These are phyloP conservation scores for Shinisaurus crocodilurus DNA, from an alignment of 2,113 vertebrate species.

Conservation along the genomic window DNA sequence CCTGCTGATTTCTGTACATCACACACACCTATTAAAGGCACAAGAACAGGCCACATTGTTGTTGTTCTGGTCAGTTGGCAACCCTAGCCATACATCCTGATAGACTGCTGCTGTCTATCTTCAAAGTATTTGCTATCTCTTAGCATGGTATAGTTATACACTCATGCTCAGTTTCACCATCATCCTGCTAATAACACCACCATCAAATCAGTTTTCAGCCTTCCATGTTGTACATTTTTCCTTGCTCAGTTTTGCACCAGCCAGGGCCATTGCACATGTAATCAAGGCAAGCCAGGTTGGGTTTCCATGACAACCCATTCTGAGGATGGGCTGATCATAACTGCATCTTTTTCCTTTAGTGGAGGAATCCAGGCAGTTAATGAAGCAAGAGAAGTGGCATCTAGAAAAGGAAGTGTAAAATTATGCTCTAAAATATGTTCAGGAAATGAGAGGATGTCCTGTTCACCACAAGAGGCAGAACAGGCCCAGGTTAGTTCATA, in stretches of 20 bases:
- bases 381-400: constrained; percentile 8
- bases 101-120: not conserved
- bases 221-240: not conserved
- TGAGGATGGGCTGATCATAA: not conserved
- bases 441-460: rapidly evolving
- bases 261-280: not conserved
- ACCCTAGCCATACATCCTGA: not conserved
- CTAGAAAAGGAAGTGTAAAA: not conserved
- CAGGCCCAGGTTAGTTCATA: not conserved
- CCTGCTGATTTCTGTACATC: not conserved
- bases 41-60: not conserved
- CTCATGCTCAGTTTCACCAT: not conserved
- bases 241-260: not conserved
- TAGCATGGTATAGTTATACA: not conserved
- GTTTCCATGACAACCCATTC: constrained; percentile 32
- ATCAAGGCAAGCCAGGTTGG: constrained; percentile 7
- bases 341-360: not conserved
- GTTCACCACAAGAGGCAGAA: not conserved
- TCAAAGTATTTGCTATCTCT: not conserved
- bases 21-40: not conserved
- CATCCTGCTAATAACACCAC: not conserved
- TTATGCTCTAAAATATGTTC: not conserved
- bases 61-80: not conserved
- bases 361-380: constrained; percentile 11
- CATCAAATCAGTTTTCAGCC: not conserved